Base-by-base conservation (phyloP, 2,888 invertebrate species). In the Linnaemya tessellans region DNA sequence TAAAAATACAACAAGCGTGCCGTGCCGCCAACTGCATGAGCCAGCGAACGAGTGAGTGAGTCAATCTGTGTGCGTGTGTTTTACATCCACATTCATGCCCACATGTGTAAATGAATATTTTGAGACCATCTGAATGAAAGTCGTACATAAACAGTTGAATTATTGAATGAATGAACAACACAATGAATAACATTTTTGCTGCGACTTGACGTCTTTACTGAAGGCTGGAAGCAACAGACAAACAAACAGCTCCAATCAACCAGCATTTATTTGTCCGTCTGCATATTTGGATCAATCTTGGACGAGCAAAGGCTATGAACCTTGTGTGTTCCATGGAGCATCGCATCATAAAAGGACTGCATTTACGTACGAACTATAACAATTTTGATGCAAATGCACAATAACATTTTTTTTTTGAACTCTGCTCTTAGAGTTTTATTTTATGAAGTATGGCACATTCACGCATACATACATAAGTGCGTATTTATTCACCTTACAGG, bases 281-380 rank as follows among this genome's bases (percentile, higher is more conserved):
- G 18, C 0, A 20, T 56, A 85, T 85, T 79, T 85, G 79, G 79
- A 79, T 82, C 82, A 82, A 49, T 67, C 49, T 70, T 46, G 38
- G 25, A 60, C 58, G 51, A 51, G 58, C 30, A 60, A 60, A 65
- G 79, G 65, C 71, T 79, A 62, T 85, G 82, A 80, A 82, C 85
- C 51, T 60, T 64, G 64, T 58, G 65, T 67, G 68, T 43, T 64
- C 51, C 49, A n/a, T 35, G 25, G 20, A 67, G 15, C 46, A 25
- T 18, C 22, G 54, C 43, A 54, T 58, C 43, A 54, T 58, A 58
- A 77, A 70, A 84, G 80, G 73, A 78, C 73, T 71, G 64, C 71
- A 84, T 71, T 84, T 84, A 73, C 84, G 80, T 78, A 84, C 51
- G 41, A 11, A 74, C 43, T n/a, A 8, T 46, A 15, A 70, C 60